Percentiles rank a stretch among this genome's conserved stretches.
phyloP scores from a whole-genome alignment of 2,797 vertebrate species.

The Loriculus beryllinus region DNA sequence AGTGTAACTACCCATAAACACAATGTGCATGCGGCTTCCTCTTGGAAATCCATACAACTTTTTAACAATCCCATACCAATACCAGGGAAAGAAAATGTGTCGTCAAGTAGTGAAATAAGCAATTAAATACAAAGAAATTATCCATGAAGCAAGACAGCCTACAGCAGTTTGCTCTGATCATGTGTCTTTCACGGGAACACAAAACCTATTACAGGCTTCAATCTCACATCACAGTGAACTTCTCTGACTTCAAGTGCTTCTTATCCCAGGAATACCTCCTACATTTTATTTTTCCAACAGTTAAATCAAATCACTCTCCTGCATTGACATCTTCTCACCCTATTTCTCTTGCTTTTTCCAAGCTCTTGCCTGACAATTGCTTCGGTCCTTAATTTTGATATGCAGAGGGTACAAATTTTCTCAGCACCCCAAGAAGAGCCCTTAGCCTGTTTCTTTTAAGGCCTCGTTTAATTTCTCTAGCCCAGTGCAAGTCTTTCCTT shows the following conservation, averaged over 20 bases:
- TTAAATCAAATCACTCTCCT: background rate
- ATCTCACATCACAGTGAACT: background rate
- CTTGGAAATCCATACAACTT: background rate
- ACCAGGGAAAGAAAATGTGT: background rate
- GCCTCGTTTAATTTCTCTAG: background rate
- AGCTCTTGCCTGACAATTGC: background rate
- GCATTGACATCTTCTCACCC: background rate
- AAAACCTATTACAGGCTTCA: background rate
- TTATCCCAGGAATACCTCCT: background rate
- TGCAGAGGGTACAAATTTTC: background rate
- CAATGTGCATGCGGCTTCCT: rapidly evolving
- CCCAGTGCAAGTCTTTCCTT: background rate
- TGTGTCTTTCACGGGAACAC: background rate
- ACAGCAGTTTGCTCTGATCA: background rate
- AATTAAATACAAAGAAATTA: constrained; percentile 24
- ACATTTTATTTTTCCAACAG: background rate
- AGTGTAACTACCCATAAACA: background rate
- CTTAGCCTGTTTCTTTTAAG: background rate
- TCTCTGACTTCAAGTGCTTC: background rate
- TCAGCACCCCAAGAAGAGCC: background rate
- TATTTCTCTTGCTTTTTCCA: background rate
- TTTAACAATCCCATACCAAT: background rate
- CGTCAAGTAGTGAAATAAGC: background rate
- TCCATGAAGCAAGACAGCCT: background rate
- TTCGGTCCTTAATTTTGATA: background rate